Evolutionary conservation across 2,797 vertebrate genomes (phyloP).

Genomic region (Micrastur ruficollis): DNA sequence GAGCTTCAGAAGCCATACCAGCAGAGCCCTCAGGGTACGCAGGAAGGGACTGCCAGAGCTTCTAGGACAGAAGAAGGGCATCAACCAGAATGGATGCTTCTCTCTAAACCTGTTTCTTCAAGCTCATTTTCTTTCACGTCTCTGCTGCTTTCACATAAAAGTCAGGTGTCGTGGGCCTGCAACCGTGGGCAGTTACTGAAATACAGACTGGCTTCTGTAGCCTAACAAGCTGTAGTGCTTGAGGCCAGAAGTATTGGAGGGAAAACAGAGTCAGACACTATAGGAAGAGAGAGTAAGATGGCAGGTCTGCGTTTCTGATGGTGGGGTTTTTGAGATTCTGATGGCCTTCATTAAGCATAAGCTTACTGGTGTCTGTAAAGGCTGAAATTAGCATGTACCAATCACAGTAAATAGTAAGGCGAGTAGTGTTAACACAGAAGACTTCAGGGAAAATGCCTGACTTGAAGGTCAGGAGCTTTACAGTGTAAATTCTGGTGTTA

Average conservation of each 20-base stretch:
- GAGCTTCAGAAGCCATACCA: not conserved
- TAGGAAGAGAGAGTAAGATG: not conserved
- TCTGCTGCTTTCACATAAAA: not conserved
- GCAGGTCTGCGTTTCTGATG: not conserved
- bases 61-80: not conserved
- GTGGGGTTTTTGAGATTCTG: not conserved
- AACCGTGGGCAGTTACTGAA: not conserved
- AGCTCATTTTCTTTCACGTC: not conserved
- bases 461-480: not conserved
- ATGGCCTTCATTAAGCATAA: not conserved
- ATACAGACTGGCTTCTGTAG: not conserved
- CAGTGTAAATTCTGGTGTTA: not conserved
- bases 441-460: not conserved
- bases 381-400: not conserved
- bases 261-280: not conserved
- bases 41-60: not conserved
- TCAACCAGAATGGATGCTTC: not conserved
- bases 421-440: not conserved
- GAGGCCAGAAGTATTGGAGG: not conserved
- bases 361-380: not conserved
- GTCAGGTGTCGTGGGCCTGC: not conserved
- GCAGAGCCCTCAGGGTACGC: not conserved
- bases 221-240: not conserved
- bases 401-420: not conserved
- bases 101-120: not conserved